Percentiles rank a stretch among this genome's conserved stretches.
phyloP scores from a whole-genome alignment of 2,797 vertebrate species.

The Fringilla coelebs region DNA sequence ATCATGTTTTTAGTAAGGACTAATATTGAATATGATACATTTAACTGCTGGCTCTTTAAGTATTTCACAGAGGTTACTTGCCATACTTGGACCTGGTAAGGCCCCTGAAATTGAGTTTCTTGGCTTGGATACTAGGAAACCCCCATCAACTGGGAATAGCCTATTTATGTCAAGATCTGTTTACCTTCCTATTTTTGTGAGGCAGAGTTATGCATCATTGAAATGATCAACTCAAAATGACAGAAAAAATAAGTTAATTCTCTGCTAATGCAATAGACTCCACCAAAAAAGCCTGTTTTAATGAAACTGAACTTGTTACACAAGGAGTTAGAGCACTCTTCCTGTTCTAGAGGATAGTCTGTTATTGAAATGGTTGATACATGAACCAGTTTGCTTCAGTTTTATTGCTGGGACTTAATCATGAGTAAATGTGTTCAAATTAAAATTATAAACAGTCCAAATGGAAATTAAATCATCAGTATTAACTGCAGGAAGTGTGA shows the following conservation, averaged over 20 bases:
- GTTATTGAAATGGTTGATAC: neutral
- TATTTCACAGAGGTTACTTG: neutral
- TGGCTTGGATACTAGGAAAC: neutral
- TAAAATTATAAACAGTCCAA: neutral
- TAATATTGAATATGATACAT: accelerated
- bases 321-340: neutral
- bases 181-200: neutral
- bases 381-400: accelerated
- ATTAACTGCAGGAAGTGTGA: neutral
- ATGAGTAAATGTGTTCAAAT: neutral
- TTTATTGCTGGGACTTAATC: neutral
- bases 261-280: neutral
- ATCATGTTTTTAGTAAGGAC: neutral
- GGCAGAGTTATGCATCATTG: neutral
- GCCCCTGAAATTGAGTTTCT: neutral
- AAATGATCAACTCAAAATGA: neutral
- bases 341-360: neutral
- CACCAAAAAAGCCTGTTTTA: neutral
- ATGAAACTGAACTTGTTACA: neutral
- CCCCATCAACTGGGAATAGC: accelerated
- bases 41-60: neutral
- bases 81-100: accelerated
- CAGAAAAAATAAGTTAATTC: neutral
- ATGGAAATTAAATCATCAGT: neutral
- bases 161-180: neutral